Evolutionary conservation across 1,140 invertebrate species (phyloP).

Genomic region (Heliconius hermathena): DNA sequence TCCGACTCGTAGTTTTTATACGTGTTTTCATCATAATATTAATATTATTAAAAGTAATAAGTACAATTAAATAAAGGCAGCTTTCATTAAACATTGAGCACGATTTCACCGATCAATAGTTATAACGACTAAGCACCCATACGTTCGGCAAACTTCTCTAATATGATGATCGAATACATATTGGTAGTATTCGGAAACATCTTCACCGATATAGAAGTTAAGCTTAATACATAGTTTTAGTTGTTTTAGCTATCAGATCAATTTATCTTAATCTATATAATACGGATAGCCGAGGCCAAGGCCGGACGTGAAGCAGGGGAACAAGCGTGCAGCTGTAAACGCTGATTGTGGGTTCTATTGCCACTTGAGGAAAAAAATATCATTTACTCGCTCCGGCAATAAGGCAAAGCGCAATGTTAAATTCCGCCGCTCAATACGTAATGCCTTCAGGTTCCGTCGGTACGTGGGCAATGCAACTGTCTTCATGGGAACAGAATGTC

Average conservation of each 20-base stretch:
- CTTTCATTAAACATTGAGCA: background rate
- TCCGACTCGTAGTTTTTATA: no score
- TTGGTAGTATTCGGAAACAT: background rate
- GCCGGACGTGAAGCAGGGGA: no score
- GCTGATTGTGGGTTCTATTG: no score
- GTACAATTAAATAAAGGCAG: background rate
- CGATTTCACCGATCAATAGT: background rate
- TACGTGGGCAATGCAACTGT: no score
- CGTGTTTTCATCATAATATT: no score
- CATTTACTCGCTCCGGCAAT: no score
- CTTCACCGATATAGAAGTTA: background rate
- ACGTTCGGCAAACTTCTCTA: background rate
- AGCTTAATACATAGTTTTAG: background rate
- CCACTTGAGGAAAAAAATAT: no score
- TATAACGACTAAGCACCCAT: background rate
- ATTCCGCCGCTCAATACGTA: no score
- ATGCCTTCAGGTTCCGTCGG: no score
- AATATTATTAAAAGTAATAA: background rate
- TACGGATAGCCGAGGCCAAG: background rate
- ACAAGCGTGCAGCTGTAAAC: no score
- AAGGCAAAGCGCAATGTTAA: no score
- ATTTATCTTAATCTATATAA: background rate
- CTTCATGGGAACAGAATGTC: no score
- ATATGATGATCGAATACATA: background rate
- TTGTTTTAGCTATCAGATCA: background rate